A percentile compares a stretch with the other conserved stretches of the same genome.
These are phyloP conservation scores for Drosophila buzzatii DNA, from an alignment of 2,888 invertebrate species.

Conservation along the genomic window DNA sequence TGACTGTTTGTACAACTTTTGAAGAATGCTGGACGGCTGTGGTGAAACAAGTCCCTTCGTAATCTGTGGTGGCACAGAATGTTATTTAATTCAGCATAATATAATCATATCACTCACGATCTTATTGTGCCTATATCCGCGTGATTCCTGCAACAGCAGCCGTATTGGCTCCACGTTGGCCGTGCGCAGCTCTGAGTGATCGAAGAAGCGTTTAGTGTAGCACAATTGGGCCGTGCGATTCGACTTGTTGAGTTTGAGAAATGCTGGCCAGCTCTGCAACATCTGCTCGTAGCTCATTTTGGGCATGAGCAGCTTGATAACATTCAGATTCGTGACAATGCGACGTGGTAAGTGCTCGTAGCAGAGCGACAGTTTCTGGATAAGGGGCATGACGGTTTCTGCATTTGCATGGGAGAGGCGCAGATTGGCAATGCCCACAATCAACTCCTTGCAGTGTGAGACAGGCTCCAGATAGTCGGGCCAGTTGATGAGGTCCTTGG, in stretches of 20 bases:
- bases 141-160: slow-evolving; percentile 66
- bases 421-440: slow-evolving; percentile 67
- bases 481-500: slow-evolving; percentile 43
- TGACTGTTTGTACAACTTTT: slow-evolving; percentile 64
- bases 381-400: slow-evolving; percentile 62
- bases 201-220: slow-evolving; percentile 37
- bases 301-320: slow-evolving; percentile 71
- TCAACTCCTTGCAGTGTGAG: slow-evolving; percentile 1
- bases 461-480: slow-evolving; percentile 45
- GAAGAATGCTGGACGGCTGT: slow-evolving; percentile 39
- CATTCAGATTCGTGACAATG: slow-evolving; percentile 46
- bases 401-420: slow-evolving; percentile 63
- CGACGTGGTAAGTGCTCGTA: slow-evolving; percentile 79
- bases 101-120: slow-evolving; percentile 29
- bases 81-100: background rate
- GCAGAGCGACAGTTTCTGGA: slow-evolving; percentile 54
- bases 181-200: slow-evolving; percentile 44
- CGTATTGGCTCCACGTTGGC: slow-evolving; percentile 76
- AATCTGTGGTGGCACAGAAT: slow-evolving; percentile 2
- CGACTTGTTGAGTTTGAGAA: slow-evolving; percentile 18
- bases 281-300: slow-evolving; percentile 75
- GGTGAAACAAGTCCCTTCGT: background rate
- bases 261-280: slow-evolving; percentile 63
- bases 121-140: slow-evolving; percentile 15
- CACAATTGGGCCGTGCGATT: slow-evolving; percentile 16